phyloP scores from a whole-genome alignment of 2,797 vertebrate genomes.

The Chiroxiphia lanceolata region DNA sequence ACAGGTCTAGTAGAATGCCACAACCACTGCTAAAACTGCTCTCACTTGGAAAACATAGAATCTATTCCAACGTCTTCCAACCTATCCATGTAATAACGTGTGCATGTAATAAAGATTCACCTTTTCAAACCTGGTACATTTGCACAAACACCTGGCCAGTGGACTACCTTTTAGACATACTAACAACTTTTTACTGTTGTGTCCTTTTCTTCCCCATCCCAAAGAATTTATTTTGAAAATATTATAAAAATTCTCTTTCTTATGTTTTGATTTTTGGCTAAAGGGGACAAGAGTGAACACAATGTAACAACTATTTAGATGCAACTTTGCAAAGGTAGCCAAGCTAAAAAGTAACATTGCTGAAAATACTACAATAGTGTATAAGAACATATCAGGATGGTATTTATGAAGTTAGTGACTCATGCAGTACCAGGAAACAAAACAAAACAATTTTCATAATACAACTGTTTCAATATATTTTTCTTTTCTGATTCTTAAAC shows the following conservation, averaged over 20 bases:
- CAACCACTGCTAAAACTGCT: neutral
- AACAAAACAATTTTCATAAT: accelerated
- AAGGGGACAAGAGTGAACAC: neutral
- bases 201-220: neutral
- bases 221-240: neutral
- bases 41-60: neutral
- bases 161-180: neutral
- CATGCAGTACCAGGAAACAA: neutral
- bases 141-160: neutral
- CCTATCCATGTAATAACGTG: neutral
- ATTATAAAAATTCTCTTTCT: neutral
- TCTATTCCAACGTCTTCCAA: neutral
- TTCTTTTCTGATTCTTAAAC: neutral
- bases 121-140: neutral
- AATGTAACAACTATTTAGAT: neutral
- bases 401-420: neutral
- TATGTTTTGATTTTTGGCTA: neutral
- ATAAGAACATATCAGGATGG: neutral
- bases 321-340: neutral
- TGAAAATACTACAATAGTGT: neutral
- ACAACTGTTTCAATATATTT: neutral
- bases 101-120: neutral
- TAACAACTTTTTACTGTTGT: neutral
- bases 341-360: neutral
- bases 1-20: neutral